A percentile compares a stretch with the other conserved stretches of the same genome.
These are phyloP conservation scores for Aleiodes testaceus DNA, from an alignment of 2,888 invertebrate species.

Conservation along the genomic window DNA sequence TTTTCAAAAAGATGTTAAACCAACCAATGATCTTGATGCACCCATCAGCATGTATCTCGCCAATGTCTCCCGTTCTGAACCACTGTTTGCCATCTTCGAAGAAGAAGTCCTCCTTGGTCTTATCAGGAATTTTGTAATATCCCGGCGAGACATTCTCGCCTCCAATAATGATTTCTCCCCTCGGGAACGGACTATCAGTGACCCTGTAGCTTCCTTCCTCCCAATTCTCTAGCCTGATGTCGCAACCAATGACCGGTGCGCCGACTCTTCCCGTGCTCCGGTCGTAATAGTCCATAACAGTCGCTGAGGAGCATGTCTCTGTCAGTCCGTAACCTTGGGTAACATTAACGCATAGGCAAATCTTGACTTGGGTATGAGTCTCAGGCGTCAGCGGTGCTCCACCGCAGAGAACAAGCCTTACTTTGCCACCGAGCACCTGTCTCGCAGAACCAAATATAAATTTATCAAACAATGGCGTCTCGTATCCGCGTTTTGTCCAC, in stretches of 20 bases:
- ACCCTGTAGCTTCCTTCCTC: constrained; percentile 93
- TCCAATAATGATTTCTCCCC: constrained; percentile 89
- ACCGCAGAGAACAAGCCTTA: constrained; percentile 92
- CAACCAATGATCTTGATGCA: constrained; percentile 96
- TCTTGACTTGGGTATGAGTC: constrained; percentile 94
- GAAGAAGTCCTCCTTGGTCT: constrained; percentile 92
- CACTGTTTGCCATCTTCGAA: constrained; percentile 87
- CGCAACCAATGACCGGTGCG: constrained; percentile 87
- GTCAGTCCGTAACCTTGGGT: constrained; percentile 97
- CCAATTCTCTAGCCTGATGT: constrained; percentile 93
- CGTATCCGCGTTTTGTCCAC: constrained; percentile 88
- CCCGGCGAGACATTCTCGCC: constrained; percentile 95
- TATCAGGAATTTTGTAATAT: constrained; percentile 92
- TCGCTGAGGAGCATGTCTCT: constrained; percentile 95
- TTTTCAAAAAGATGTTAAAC: constrained; percentile 50
- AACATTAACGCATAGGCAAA: constrained; percentile 92
- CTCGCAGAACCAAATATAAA: constrained; percentile 76
- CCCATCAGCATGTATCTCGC: constrained; percentile 94
- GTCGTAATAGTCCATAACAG: constrained; percentile 84
- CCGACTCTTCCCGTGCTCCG: constrained; percentile 89
- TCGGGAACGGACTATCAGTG: constrained; percentile 88
- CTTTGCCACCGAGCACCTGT: constrained; percentile 88
- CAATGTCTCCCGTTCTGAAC: constrained; percentile 98
- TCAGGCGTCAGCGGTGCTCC: constrained; percentile 97
- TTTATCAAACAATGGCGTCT: constrained; percentile 84